These are phyloP conservation scores for Macquaria australasica DNA, from an alignment of 2,113 vertebrate genomes.

Conservation along the genomic window DNA sequence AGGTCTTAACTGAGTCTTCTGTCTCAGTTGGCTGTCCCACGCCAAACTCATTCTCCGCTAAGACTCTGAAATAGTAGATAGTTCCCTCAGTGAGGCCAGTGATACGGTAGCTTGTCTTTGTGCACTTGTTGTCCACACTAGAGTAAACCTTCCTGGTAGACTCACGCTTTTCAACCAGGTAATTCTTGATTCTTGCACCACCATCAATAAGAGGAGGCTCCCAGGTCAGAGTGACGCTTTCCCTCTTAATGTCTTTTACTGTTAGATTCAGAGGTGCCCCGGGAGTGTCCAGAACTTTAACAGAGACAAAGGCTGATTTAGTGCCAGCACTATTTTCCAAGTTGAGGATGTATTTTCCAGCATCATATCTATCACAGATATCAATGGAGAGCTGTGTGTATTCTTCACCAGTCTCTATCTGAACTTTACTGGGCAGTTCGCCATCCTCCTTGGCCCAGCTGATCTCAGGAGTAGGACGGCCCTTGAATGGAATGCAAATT, in stretches of 20 bases:
- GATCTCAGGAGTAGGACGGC: constrained; percentile 93
- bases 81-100: constrained; percentile 94
- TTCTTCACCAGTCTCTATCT: constrained; percentile 90
- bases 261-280: constrained; percentile 91
- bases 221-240: constrained; percentile 93
- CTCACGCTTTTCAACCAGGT: constrained; percentile 97
- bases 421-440: constrained; percentile 92
- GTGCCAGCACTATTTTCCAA: constrained; percentile 94
- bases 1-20: constrained; percentile 89
- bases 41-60: constrained; percentile 99
- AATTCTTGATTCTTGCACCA: constrained; percentile 95
- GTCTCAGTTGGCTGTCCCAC: constrained; percentile 92
- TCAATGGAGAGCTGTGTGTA: constrained; percentile 95
- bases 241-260: constrained; percentile 93
- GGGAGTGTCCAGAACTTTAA: constrained; percentile 97
- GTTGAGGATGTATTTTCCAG: constrained; percentile 94
- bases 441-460: constrained; percentile 95
- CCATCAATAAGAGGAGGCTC: constrained; percentile 96
- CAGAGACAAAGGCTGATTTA: constrained; percentile 96
- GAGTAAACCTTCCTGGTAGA: constrained; percentile 95
- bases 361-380: constrained; percentile 95
- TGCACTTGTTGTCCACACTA: constrained; percentile 93
- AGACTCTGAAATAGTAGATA: constrained; percentile 97
- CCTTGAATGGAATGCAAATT: constrained; percentile 95
- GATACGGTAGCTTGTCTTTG: constrained; percentile 94